Evolutionary conservation across 2,888 invertebrate species (phyloP), one percentile per base, ranked within the genome.

Genomic region (Drosophila pseudotakahashii): DNA sequence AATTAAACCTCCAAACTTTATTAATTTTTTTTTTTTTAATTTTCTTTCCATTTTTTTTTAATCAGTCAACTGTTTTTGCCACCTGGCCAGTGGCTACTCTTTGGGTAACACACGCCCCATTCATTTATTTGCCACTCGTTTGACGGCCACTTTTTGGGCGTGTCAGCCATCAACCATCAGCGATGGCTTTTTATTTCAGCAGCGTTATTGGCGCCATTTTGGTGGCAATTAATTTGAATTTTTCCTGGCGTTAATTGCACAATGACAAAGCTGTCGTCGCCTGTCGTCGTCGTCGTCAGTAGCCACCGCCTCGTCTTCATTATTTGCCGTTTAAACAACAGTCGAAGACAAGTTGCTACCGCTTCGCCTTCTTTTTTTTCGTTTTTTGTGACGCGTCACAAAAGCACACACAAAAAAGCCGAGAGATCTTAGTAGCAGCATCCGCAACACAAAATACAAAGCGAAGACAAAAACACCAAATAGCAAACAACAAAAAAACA

Each of bases 171-270:
- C 54, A 70, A 50, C 45, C 51, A 34, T 42, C 53, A 51, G 41
- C 45, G 14, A 14, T 63, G 37, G 32, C 37, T 52, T 41, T 52
- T 61, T 69, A 72, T 62, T 71, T 59, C 39, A 19, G 44, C 19
- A 26, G 47, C 32, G n/a, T 58, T 54, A 81, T 82, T 79, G 74
- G 75, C 82, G 82, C 82, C 82, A 82, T 82, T 82, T 82, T 82
- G 75, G 72, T 69, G 82, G 69, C 85, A 85, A 82, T 85, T 80
- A 82, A 82, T 82, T 82, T 79, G 73, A 75, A 79, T 82, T 70
- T 81, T 82, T 79, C 76, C 72, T 66, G 72, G 70, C 78, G 85
- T 79, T 82, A 82, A 82, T 82, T 85, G 82, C 85, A 85, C 82
- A 82, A 78, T 82, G 82, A 85, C 82, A 80, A 82, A 85, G 85